These are phyloP conservation scores for Halyomorpha halys DNA, from an alignment of 1,140 invertebrate genomes.

Conservation along the genomic window DNA sequence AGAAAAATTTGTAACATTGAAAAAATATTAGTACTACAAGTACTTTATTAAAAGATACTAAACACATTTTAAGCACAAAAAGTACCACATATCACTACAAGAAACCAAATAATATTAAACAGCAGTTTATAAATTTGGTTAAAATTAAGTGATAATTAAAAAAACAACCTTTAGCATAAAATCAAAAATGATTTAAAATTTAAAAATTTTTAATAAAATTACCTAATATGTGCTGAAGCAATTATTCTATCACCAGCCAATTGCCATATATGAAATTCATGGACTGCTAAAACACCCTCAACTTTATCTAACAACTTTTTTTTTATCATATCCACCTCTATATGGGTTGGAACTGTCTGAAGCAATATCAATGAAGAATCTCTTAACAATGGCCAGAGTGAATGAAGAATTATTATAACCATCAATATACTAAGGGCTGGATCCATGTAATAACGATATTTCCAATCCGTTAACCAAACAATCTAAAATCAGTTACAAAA, in stretches of 20 bases:
- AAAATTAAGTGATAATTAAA: too few relatives aligned
- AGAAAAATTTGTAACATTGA: too few relatives aligned
- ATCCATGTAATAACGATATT: slow-evolving; percentile 80
- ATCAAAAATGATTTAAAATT: background rate
- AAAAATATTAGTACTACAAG: too few relatives aligned
- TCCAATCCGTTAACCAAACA: slow-evolving; percentile 78
- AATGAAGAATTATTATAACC: slow-evolving; percentile 67
- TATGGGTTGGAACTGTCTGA: slow-evolving; percentile 86
- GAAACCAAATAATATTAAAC: too few relatives aligned
- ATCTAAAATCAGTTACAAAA: slow-evolving; percentile 36
- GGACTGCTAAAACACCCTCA: slow-evolving; percentile 81
- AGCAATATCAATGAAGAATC: slow-evolving; percentile 81
- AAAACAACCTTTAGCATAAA: too few relatives aligned
- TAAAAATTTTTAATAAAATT: too few relatives aligned
- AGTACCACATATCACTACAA: too few relatives aligned
- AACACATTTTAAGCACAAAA: too few relatives aligned
- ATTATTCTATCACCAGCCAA: slow-evolving; percentile 85
- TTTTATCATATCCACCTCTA: slow-evolving; percentile 82
- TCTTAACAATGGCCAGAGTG: slow-evolving; percentile 75
- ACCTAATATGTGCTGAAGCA: slow-evolving; percentile 84
- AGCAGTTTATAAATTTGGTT: too few relatives aligned
- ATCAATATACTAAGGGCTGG: slow-evolving; percentile 79
- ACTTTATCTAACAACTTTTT: slow-evolving; percentile 71
- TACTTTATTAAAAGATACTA: too few relatives aligned
- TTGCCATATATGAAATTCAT: slow-evolving; percentile 93